Base-by-base conservation (phyloP, 2,113 vertebrate genomes). In the Apteryx mantelli region DNA sequence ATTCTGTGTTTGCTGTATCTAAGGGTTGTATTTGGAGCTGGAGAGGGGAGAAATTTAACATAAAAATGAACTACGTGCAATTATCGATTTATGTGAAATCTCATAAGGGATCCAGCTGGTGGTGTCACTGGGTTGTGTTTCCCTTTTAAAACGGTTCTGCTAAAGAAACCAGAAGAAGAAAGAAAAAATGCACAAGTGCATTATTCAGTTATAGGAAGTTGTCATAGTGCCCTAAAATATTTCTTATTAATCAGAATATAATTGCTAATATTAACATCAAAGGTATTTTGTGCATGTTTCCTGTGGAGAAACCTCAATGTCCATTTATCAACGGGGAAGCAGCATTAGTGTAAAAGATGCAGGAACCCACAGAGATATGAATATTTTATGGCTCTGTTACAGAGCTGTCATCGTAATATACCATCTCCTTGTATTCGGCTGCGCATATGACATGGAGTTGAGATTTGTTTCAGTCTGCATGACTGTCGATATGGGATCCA, bases 81-180 rank as follows among this genome's bases (percentile, higher is more conserved):
- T 96, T 94, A 89, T n/a, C 42, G 20, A 2, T 93, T 95, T 82
- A 76, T 95, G 81, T 70, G 34, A 70, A 70, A 65, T 48, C 83
- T 93, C 32, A 0, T 60, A 42, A 84, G 66, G 74, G 40, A 80
- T 70, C 66, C 86, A 95, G 86, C 77, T 85, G 81, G 81, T 78
- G 36, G 17, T 86, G 46, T 50, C 64, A 74, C 64, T 75, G 80
- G 46, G 34, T 71, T 76, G 48, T 21, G 6, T 12, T 52, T 18
- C 36, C 46, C 46, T 32, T 77, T 82, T 92, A 61, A 85, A 86
- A 76, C 5, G 7, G 24, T 58, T 80, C 36, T 88, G 50, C 66
- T 79, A 64, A 77, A 80, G 58, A 83, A 90, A 56, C 50, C 13
- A 24, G 53, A 65, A 86, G 53, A 70, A 76, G 73, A 70, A 65